Conservation (phyloP, 2,113 vertebrate genomes). For the Macquaria ambigua region DNA sequence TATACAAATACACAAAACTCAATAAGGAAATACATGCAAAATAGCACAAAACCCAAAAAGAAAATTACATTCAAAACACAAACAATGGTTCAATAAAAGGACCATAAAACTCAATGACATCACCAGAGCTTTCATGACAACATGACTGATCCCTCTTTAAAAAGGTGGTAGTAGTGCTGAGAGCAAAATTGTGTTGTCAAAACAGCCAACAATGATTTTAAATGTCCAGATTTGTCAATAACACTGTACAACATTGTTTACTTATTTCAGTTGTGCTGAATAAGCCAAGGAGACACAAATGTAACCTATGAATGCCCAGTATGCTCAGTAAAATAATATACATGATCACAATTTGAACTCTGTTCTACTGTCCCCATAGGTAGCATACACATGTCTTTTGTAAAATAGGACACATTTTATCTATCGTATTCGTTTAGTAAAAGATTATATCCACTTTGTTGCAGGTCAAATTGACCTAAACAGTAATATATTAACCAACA, state of each 20-base stretch:
- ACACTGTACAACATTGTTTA: neutral
- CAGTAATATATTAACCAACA: neutral
- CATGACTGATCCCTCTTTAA: no score
- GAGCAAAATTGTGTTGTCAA: neutral
- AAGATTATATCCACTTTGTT: neutral
- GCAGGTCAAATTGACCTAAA: neutral
- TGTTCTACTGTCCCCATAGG: neutral
- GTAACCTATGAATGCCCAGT: neutral
- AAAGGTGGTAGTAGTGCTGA: neutral
- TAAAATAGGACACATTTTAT: neutral
- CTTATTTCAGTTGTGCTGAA: neutral
- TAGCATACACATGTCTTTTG: neutral
- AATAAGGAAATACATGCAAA: neutral
- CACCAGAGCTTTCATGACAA: neutral
- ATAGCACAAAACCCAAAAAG: neutral
- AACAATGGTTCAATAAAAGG: neutral
- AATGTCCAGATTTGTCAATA: neutral
- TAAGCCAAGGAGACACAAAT: neutral
- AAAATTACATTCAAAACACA: no score
- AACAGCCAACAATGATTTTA: neutral
- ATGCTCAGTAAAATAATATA: neutral
- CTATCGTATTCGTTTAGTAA: neutral
- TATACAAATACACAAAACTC: neutral
- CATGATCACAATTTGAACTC: neutral
- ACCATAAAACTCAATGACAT: neutral